phyloP scores from a whole-genome alignment of 2,888 invertebrate genomes.

The Dorcus parallelipipedus region DNA sequence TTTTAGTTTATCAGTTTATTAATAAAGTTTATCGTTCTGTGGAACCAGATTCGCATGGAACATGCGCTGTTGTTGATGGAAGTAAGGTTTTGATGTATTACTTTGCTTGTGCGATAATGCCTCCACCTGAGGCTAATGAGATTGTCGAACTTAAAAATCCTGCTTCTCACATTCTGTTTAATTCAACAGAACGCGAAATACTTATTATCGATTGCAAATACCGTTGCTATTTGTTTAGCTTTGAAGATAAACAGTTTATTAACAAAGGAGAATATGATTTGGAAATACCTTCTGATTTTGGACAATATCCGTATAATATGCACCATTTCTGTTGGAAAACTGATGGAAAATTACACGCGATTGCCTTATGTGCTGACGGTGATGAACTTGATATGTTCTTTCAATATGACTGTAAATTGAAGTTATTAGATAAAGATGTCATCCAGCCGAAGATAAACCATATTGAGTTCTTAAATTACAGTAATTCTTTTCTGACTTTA shows the following conservation, averaged over 20 bases:
- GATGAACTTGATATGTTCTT: neutral
- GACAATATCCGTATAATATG: conserved; percentile 16
- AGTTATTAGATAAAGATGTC: neutral
- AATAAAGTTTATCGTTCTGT: conserved; percentile 56
- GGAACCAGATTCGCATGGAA: conserved; percentile 52
- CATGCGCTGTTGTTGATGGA: conserved; percentile 76
- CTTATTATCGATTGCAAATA: conserved; percentile 25
- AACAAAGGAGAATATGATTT: neutral
- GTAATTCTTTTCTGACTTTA: neutral
- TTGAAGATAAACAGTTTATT: neutral
- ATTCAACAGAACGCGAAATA: conserved; percentile 39
- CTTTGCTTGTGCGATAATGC: conserved; percentile 69
- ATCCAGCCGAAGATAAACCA: neutral
- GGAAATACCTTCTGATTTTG: neutral
- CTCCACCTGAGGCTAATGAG: conserved; percentile 78
- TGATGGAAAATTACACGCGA: conserved; percentile 5
- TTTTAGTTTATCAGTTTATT: conserved; percentile 61
- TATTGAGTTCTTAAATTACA: neutral
- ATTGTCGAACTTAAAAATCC: conserved; percentile 54
- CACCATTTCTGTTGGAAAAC: conserved; percentile 24
- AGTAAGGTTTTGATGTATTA: conserved; percentile 66
- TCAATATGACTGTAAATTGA: neutral
- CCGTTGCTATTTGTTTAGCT: neutral
- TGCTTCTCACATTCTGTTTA: conserved; percentile 61
- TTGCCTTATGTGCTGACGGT: neutral